Base-by-base conservation (phyloP, 2,113 vertebrate genomes). In the Pyxicephalus adspersus region DNA sequence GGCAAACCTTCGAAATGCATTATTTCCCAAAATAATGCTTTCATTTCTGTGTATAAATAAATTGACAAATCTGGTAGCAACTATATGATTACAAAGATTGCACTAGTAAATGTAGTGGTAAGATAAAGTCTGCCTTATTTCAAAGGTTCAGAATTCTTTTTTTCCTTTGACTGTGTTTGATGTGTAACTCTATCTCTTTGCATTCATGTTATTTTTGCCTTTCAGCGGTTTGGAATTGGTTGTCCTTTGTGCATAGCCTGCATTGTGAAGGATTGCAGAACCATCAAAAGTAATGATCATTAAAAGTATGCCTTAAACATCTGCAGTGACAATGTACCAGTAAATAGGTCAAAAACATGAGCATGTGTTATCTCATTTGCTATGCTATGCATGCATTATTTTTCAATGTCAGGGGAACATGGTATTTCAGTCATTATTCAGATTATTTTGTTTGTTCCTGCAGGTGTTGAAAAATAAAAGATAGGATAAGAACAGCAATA, bases 301-400 rank as follows among this genome's bases (percentile, higher is more conserved):
- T 77, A 77, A 77, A 65, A 45, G 4, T 16, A 19, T 50, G 31
- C 19, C 45, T 71, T 71, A 25, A 71, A 66, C 76, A 77, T 77
- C 76, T 77, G 63, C 61, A 65, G 63, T 77, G 50, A 65, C 76
- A 65, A 77, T 34, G 63, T 57, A 54, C 61, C 29, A 64, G 61
- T 25, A 77, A 55, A 77, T 77, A 77, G 76, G 63, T 77, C 76
- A 76, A 52, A 63, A 52, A 26, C 74, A 66, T 65, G 26, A 66
- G 76, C 76, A 55, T 66, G 76, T 76, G 76, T 22, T 77, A 38
- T 65, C 61, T 77, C 51, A 52, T 64, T 77, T 77, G 23, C 3
- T 77, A 77, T 77, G 25, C 76, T 55, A 66, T 19, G 76, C 25
- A 66, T 64, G 63, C 76, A 77, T 66, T 77, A 55, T 77, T 65